A percentile compares a stretch with the other conserved stretches of the same genome.
These are phyloP conservation scores for Chelon labrosus DNA, from an alignment of 2,797 vertebrate genomes.

Conservation along the genomic window DNA sequence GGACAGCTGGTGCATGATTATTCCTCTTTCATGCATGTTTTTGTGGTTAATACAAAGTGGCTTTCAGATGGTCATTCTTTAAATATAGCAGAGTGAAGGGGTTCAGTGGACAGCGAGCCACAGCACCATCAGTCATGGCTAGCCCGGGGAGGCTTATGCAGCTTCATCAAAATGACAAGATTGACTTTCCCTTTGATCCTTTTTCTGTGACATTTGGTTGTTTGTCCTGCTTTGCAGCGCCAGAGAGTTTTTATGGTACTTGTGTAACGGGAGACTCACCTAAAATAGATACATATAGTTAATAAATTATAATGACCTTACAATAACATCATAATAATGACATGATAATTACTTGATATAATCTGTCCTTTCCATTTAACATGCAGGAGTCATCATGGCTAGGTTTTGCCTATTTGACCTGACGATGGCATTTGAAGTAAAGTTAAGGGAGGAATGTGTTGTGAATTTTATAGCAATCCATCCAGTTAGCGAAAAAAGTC, in stretches of 20 bases:
- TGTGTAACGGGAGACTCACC: slow-evolving; percentile 14
- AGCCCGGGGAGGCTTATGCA: slow-evolving; percentile 67
- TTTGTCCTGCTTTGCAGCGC: slow-evolving; percentile 66
- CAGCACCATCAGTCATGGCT: slow-evolving; percentile 77
- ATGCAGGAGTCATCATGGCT: not conserved
- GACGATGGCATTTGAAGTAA: not conserved
- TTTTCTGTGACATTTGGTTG: slow-evolving; percentile 74
- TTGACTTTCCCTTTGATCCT: slow-evolving; percentile 81
- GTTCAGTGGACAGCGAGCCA: slow-evolving; percentile 71
- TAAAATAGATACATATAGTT: slow-evolving; percentile 32
- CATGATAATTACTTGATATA: not conserved
- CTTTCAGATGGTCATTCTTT: slow-evolving; percentile 72
- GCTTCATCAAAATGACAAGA: slow-evolving; percentile 84
- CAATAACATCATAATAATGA: slow-evolving; percentile 3
- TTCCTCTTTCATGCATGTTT: slow-evolving; percentile 45
- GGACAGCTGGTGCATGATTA: slow-evolving; percentile 41
- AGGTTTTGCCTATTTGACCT: not conserved
- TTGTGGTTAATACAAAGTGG: slow-evolving; percentile 18
- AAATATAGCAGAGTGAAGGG: slow-evolving; percentile 75
- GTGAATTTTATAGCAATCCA: slow-evolving; percentile 1
- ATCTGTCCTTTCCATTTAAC: not conserved
- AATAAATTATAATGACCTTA: slow-evolving; percentile 5
- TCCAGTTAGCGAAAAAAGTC: slow-evolving; percentile 9
- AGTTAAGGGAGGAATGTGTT: slow-evolving; percentile 3
- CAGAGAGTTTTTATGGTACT: slow-evolving; percentile 30